Base-by-base conservation (phyloP, 2,888 invertebrate genomes). In the Escarpia spicata region DNA sequence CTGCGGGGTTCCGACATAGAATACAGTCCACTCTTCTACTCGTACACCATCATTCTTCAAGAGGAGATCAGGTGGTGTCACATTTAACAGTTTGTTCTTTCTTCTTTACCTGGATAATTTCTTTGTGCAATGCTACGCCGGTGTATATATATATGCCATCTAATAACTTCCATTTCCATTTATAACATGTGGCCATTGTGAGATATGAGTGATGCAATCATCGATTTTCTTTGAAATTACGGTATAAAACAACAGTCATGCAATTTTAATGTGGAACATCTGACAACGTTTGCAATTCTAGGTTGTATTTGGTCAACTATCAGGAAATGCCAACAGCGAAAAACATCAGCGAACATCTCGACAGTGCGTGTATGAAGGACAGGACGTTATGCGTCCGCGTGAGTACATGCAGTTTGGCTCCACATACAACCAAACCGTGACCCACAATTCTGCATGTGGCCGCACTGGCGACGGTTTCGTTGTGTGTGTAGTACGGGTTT, bases 381-480 rank as follows among this genome's bases (percentile, higher is more conserved):
- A 92, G 90, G 0, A 94, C 93, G 8, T 15, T 90, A 9, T 96
- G 96, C 94, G 95, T 95, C 0, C 94, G 95, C 95, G 96, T 95
- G 92, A 58, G 92, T 91, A 4, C n/a, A 26, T 75, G 52, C 4
- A 75, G 52, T 12, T 75, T 75, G 26, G 75, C n/a, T 19, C n/a
- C 6, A 37, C 37, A 37, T 37, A 1, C 37, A 37, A 37, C 37
- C 37, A 37, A 37, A 37, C 37, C 37, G 37, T 37, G 37, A 37
- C 37, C 37, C 37, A 37, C 37, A 37, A 37, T 37, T 37, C 37
- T 37, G 37, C 37, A 37, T 37, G 37, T 37, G 37, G 37, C 37
- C 37, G 37, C 37, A 37, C 37, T 37, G 37, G 37, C 1, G 37
- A 37, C 37, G 37, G 37, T 37, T 37, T 37, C 37, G 37, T 37